phyloP scores from a whole-genome alignment of 2,888 invertebrate genomes.

The Apodemia mormo region DNA sequence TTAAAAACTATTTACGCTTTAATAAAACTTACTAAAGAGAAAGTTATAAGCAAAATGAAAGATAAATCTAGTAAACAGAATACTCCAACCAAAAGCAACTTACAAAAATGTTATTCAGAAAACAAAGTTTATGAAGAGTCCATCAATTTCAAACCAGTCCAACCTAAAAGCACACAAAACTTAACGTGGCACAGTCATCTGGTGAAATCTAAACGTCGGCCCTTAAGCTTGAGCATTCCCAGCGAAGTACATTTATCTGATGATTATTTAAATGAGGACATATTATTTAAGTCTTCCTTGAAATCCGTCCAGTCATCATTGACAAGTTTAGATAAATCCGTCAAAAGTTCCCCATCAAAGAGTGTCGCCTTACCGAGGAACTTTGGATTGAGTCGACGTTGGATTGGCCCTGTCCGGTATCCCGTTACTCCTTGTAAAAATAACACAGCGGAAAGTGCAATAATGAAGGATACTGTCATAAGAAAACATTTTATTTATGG shows the following conservation, averaged over 20 bases:
- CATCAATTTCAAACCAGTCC: slow-evolving; percentile 63
- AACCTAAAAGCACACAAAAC: slow-evolving; percentile 63
- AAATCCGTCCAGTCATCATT: slow-evolving; percentile 70
- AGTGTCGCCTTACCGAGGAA: slow-evolving; percentile 81
- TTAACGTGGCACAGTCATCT: slow-evolving; percentile 71
- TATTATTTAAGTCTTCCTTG: slow-evolving; percentile 59
- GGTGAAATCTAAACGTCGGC: slow-evolving; percentile 60
- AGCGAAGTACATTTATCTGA: slow-evolving; percentile 62
- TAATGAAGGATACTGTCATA: slow-evolving; percentile 59
- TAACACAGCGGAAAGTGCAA: slow-evolving; percentile 58
- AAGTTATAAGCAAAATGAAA: slow-evolving; percentile 71
- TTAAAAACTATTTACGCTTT: slow-evolving; percentile 78
- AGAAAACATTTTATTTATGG: slow-evolving; percentile 74
- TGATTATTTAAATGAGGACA: slow-evolving; percentile 57
- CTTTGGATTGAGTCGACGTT: slow-evolving; percentile 81
- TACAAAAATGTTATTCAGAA: slow-evolving; percentile 69
- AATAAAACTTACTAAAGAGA: slow-evolving; percentile 75
- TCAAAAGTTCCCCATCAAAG: slow-evolving; percentile 58
- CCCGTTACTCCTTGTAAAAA: slow-evolving; percentile 85
- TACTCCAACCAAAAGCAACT: slow-evolving; percentile 52
- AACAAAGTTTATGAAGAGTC: slow-evolving; percentile 65
- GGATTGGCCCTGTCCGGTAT: slow-evolving; percentile 84
- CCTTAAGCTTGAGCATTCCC: slow-evolving; percentile 73
- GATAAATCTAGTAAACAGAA: slow-evolving; percentile 57
- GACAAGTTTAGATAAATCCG: slow-evolving; percentile 62